Evolutionary conservation across 2,113 vertebrate genomes (phyloP).

Genomic region (Aspidoscelis tigris): DNA sequence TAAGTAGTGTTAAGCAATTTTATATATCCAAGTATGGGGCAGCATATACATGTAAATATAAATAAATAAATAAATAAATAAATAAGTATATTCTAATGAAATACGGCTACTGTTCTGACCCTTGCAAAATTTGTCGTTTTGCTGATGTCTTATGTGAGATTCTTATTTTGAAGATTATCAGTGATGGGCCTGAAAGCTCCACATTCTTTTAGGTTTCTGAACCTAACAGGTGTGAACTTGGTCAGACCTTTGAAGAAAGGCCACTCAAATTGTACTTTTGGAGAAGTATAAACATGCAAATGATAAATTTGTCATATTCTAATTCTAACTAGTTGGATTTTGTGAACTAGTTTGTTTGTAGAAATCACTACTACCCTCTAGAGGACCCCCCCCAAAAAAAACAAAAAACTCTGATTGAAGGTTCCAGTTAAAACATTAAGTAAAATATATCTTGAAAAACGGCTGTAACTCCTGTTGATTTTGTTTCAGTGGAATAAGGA

Average conservation of each 20-base stretch:
- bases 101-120: neutral
- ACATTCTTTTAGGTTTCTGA: neutral
- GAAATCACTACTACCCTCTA: constrained; percentile 24
- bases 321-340: constrained; percentile 17
- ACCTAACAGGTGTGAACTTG: neutral
- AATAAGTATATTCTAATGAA: too few relatives aligned
- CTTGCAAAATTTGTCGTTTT: too few relatives aligned
- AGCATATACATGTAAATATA: too few relatives aligned
- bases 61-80: too few relatives aligned
- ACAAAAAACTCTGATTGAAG: constrained; percentile 1
- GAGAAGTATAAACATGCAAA: neutral
- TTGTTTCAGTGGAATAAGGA: constrained; percentile 17
- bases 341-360: constrained; percentile 13
- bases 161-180: too few relatives aligned
- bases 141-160: too few relatives aligned
- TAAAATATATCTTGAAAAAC: constrained; percentile 28
- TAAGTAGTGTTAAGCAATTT: too few relatives aligned
- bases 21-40: too few relatives aligned
- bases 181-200: neutral
- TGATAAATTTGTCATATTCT: neutral
- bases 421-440: neutral
- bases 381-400: neutral
- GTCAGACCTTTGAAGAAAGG: neutral
- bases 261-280: neutral
- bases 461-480: neutral